phyloP scores from a whole-genome alignment of 2,113 vertebrate species.

The Ailuropoda melanoleuca region DNA sequence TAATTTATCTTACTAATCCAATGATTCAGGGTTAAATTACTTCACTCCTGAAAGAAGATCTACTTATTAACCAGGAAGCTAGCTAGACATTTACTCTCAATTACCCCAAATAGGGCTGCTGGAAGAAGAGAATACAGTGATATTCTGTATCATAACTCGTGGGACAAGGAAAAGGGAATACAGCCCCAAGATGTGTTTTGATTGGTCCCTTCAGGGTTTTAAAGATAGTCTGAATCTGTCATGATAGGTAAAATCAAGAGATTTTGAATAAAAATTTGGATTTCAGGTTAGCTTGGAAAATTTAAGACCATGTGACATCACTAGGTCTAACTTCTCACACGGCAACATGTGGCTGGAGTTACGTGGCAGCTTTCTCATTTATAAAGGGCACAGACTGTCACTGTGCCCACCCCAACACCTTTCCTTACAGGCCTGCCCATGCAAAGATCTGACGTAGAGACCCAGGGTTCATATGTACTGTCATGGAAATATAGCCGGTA shows the following conservation, averaged over 20 bases:
- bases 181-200: not conserved
- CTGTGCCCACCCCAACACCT: not conserved
- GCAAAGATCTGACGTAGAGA: not conserved
- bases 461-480: not conserved
- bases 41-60: conserved; percentile 1
- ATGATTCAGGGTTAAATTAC: conserved; percentile 60
- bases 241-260: conserved; percentile 6
- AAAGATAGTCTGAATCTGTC: not conserved
- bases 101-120: not conserved
- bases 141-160: not conserved
- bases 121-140: not conserved
- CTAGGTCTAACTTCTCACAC: not conserved
- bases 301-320: not conserved
- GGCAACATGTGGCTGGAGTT: not conserved
- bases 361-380: not conserved
- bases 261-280: not conserved
- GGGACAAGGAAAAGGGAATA: not conserved
- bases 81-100: conserved; percentile 11
- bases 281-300: not conserved
- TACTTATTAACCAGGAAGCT: conserved; percentile 53
- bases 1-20: conserved; percentile 42
- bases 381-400: not conserved
- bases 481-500: not conserved
- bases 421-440: not conserved
- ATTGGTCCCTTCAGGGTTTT: not conserved